Evolutionary conservation across 2,797 vertebrate genomes (phyloP), one percentile per base, ranked within the genome.

Genomic region (Coreius guichenoti): DNA sequence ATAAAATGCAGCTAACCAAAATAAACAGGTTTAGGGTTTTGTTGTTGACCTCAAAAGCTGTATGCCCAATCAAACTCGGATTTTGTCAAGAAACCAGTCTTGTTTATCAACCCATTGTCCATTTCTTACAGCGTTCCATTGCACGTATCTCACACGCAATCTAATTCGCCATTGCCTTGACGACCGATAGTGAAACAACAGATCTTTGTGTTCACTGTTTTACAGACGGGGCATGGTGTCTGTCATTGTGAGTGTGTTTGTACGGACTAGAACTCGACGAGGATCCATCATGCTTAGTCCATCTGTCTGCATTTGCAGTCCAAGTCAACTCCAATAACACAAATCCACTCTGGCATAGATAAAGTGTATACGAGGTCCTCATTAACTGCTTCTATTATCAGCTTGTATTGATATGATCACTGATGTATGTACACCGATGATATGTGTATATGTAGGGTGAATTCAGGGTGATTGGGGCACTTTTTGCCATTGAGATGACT

Each of bases 221-320:
- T 65, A 87, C 78, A 81, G 81, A 63, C 29, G 81, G 73, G 87
- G 49, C 43, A 74, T 8, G 49, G 78, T 80, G 74, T 85, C 51
- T 88, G 79, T 83, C 33, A 72, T 81, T 80, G 58, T 69, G 88
- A 75, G 58, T 86, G 81, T 80, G 83, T 86, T 81, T 79, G 74
- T 54, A 65, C 80, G 86, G 90, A 91, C 85, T 84, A 87, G 91
- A 92, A 91, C 93, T 93, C 91, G 88, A 90, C 91, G 92, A 91
- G 93, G 91, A 88, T 88, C 93, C 94, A 93, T 90, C 86, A 92
- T 92, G 92, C 92, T 93, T 93, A 51, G 92, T 94, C 94, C 94
- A 95, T 95, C 94, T 95, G 94, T 91, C 92, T 84, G 72, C 23
- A 19, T 23, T 49, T 82, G 36, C 78, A 81, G 81, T 88, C 82